Evolutionary conservation across 2,113 vertebrate genomes (phyloP).

Genomic region (Vidua chalybeata): DNA sequence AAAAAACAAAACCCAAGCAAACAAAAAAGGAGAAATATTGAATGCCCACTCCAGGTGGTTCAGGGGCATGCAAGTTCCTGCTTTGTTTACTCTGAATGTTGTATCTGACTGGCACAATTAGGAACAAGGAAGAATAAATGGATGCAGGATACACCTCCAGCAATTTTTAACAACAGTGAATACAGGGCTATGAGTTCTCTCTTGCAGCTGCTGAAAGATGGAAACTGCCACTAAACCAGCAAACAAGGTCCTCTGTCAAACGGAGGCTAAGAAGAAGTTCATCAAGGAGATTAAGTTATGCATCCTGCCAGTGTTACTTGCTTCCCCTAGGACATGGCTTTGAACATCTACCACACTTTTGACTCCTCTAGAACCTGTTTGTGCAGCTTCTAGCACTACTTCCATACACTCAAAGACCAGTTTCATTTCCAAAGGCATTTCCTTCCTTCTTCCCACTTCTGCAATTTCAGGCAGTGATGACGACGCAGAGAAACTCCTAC

Average conservation of each 20-base stretch:
- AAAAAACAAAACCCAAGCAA: not conserved
- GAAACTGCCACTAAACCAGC: constrained; percentile 40
- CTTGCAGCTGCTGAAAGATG: constrained; percentile 25
- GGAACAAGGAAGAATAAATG: constrained; percentile 41
- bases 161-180: constrained; percentile 19
- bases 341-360: not conserved
- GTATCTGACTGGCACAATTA: constrained; percentile 52
- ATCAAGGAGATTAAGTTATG: constrained; percentile 26
- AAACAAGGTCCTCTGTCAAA: constrained; percentile 36
- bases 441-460: constrained; percentile 7
- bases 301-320: not conserved
- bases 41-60: constrained; percentile 31
- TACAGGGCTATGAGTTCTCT: constrained; percentile 9
- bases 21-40: constrained; percentile 2
- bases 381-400: constrained; percentile 27
- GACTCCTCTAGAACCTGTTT: not conserved
- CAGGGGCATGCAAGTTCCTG: constrained; percentile 8
- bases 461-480: not conserved
- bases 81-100: not conserved
- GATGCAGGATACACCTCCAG: constrained; percentile 35
- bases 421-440: not conserved
- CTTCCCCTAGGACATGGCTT: constrained; percentile 2
- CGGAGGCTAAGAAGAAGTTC: constrained; percentile 42
- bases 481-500: not conserved
- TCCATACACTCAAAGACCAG: not conserved